Conservation (phyloP, 2,113 vertebrate genomes). For the Junco hyemalis region DNA sequence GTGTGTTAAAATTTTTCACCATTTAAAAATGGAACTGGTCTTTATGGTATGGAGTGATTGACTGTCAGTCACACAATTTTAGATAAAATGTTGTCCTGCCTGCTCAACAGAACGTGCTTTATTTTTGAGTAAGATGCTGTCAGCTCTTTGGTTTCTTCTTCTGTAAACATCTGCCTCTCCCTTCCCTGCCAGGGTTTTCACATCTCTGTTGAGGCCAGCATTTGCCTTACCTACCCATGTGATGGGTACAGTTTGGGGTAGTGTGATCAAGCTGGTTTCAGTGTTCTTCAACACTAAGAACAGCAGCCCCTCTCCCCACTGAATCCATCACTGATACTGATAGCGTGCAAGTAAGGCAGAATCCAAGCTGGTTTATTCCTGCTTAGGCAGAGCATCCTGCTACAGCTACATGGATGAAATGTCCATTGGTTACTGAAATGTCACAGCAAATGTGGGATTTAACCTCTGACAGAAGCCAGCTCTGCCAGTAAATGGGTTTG, state of each 20-base stretch:
- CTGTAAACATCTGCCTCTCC: neutral
- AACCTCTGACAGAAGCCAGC: neutral
- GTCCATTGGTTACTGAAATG: neutral
- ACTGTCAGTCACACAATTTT: neutral
- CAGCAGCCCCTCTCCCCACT: neutral
- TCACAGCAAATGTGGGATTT: neutral
- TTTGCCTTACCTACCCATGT: neutral
- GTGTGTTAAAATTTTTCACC: neutral
- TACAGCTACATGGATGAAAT: neutral
- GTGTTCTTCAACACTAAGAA: neutral
- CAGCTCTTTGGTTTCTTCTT: neutral
- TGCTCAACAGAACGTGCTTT: neutral
- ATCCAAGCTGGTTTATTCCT: neutral
- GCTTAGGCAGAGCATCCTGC: neutral
- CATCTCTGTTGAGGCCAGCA: neutral
- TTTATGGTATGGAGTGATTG: neutral
- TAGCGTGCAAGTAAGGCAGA: neutral
- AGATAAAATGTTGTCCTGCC: neutral
- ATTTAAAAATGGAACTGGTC: neutral
- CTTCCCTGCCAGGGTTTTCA: neutral
- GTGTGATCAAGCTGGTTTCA: neutral
- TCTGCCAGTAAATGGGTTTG: neutral
- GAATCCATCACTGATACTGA: neutral
- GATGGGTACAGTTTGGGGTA: neutral
- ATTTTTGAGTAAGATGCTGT: neutral